Evolutionary conservation across 2,888 invertebrate genomes (phyloP).

Genomic region (Eupithecia subumbrata): DNA sequence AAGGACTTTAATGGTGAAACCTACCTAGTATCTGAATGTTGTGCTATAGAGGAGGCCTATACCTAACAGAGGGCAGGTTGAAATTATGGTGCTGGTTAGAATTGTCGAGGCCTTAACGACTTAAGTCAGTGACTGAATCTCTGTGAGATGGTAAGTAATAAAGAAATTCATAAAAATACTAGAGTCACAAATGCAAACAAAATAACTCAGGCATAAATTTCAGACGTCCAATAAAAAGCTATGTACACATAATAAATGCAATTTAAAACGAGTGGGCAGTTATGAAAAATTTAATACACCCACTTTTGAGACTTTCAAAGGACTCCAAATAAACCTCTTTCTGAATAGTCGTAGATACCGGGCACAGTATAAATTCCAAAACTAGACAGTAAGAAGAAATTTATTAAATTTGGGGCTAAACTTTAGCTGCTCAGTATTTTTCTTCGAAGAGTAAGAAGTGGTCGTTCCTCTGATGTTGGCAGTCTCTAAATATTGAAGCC

Average conservation of each 20-base stretch:
- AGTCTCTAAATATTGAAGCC: background rate
- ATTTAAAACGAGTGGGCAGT: conserved; percentile 65
- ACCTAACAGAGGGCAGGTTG: background rate
- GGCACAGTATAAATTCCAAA: conserved; percentile 16
- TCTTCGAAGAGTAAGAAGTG: background rate
- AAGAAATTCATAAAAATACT: background rate
- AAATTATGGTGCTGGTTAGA: background rate
- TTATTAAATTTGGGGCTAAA: background rate
- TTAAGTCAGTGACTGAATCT: background rate
- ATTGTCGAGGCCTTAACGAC: too few relatives aligned
- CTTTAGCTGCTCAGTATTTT: background rate
- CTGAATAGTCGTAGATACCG: conserved; percentile 75
- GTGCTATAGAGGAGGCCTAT: background rate
- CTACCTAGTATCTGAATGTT: background rate
- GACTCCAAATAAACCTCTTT: conserved; percentile 76
- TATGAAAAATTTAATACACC: conserved; percentile 79
- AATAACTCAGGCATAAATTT: conserved; percentile 33
- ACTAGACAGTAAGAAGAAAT: background rate
- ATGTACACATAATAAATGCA: conserved; percentile 54
- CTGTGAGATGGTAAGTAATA: background rate
- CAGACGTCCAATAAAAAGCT: conserved; percentile 48
- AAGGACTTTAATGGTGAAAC: background rate
- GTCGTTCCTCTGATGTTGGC: background rate
- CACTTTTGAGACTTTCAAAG: conserved; percentile 68
- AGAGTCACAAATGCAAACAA: background rate